Conservation (phyloP, 2,113 vertebrate species). For the Artemisiospiza belli region DNA sequence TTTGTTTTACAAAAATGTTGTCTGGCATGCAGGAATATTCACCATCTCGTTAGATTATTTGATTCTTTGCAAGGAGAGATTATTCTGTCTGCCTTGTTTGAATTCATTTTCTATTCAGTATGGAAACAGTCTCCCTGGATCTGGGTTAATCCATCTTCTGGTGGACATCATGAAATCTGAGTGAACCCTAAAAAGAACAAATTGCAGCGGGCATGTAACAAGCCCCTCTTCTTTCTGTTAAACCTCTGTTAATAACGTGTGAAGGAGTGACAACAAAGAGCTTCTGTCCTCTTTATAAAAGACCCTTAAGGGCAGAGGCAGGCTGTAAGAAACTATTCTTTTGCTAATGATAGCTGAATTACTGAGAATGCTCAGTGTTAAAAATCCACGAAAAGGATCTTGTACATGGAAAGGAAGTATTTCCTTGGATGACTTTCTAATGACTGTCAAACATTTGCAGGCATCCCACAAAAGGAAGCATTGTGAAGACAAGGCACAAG, state of each 20-base stretch:
- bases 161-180: conserved; percentile 49
- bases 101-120: conserved; percentile 36
- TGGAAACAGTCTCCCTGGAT: conserved; percentile 37
- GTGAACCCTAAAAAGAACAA: conserved; percentile 60
- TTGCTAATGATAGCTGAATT: conserved; percentile 68
- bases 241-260: conserved; percentile 65
- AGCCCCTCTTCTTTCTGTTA: conserved; percentile 52
- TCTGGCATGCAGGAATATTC: background rate
- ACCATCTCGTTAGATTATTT: background rate
- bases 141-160: conserved; percentile 51
- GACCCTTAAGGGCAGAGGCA: conserved; percentile 53
- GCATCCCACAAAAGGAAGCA: conserved; percentile 58
- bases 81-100: conserved; percentile 35
- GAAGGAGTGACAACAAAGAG: conserved; percentile 71
- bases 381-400: conserved; percentile 48
- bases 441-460: conserved; percentile 70
- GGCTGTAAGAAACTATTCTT: conserved; percentile 69
- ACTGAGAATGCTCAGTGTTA: conserved; percentile 67
- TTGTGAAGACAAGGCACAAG: conserved; percentile 54
- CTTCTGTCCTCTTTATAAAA: conserved; percentile 63
- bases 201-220: conserved; percentile 52
- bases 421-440: conserved; percentile 72
- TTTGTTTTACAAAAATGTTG: background rate
- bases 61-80: background rate
- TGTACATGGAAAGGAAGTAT: conserved; percentile 68